Base-by-base conservation (phyloP, 1,140 invertebrate species). In the Oscheius sp. region DNA sequence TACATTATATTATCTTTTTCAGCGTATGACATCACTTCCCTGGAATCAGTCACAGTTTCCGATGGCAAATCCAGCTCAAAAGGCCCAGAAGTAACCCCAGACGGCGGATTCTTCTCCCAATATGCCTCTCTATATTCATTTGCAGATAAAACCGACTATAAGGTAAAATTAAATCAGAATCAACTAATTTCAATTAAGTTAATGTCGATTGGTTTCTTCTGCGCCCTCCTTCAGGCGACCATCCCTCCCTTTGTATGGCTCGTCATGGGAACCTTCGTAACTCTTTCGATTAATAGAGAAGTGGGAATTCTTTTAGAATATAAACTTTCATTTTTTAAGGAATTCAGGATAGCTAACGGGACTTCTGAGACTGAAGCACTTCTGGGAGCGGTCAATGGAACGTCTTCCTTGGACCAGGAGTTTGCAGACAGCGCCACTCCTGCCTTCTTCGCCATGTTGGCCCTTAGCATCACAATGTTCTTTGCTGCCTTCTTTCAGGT, bases 161-260 rank as follows among this genome's bases (percentile, higher is more conserved):
- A 77, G 55, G 76, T 77, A 23, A n/a, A 0, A 13, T 23, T 13
- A 62, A 20, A 10, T 29, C 32, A 29, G 23, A 28, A 28, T 13
- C 35, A 46, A 20, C 23, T 4, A 62, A 64, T 69, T 46, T 34
- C 23, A 2, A 46, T 73, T 63, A 34, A 82, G 80, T 49, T 82
- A 7, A 80, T 82, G 78, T 42, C 58, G 18, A 45, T 84, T 28
- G 81, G 81, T 18, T 23, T 84, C 10, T 55, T 84, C 2, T 68
- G 79, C 62, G 76, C 80, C 13, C 52, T 82, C 1, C 69, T 82
- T n/a, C 81, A 84, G 67, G 77, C 81, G 31, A 73, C 71, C 29
- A 52, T 84, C 2, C 82, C 81, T 23, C 81, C 81, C 4, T 82
- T 82, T 68, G 79, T 82, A 10, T 82, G 82, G 82, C 69, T 82